Conservation (phyloP, 2,888 invertebrate genomes). For the Vesta saturnalis region DNA sequence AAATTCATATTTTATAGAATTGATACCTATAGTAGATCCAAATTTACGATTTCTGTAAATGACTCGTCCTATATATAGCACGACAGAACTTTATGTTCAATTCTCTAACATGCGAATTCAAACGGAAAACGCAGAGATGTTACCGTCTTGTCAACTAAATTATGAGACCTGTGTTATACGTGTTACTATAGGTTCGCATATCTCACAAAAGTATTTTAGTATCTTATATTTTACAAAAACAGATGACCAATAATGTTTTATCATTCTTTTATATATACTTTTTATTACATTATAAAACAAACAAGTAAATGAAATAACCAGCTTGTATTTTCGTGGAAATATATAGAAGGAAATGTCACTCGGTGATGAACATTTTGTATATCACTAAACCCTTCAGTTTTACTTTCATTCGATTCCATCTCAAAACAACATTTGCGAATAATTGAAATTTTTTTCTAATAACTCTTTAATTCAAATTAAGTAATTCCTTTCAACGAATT, state of each 20-base stretch:
- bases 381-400: background rate
- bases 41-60: constrained; percentile 39
- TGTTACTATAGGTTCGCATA: constrained; percentile 36
- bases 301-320: constrained; percentile 12
- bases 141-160: constrained; percentile 39
- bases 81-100: constrained; percentile 41
- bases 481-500: too few species aligned
- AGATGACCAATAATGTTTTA: constrained; percentile 36
- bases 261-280: constrained; percentile 22
- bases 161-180: constrained; percentile 34
- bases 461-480: too few species aligned
- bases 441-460: too few species aligned
- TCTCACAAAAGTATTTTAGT: constrained; percentile 37
- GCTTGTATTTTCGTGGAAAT: background rate
- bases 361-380: background rate
- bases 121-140: constrained; percentile 37
- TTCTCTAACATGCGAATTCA: constrained; percentile 41
- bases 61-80: constrained; percentile 37
- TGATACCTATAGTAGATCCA: constrained; percentile 35
- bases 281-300: constrained; percentile 8
- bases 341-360: background rate
- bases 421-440: too few species aligned
- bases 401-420: background rate
- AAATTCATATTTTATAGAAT: constrained; percentile 36
- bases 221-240: constrained; percentile 31